phyloP scores from a whole-genome alignment of 1,140 invertebrate genomes.

The Drosophila lacteicornis region DNA sequence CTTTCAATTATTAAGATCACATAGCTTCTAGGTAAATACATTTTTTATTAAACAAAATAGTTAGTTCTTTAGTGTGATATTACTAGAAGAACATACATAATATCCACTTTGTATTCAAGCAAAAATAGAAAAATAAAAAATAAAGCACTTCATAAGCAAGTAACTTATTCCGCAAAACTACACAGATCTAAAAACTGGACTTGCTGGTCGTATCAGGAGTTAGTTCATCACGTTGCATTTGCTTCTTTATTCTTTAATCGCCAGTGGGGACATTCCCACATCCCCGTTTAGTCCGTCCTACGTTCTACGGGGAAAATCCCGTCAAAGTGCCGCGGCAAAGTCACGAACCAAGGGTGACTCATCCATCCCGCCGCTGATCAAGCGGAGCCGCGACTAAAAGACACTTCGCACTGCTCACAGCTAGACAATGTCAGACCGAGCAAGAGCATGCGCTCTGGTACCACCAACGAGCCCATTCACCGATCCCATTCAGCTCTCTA shows the following conservation, averaged over 20 bases:
- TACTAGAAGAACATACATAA: no score
- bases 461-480: neutral
- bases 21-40: no score
- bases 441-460: constrained; percentile 4
- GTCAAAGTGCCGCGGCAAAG: constrained; percentile 38
- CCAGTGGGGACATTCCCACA: constrained; percentile 36
- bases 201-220: neutral
- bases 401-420: constrained; percentile 6
- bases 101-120: no score
- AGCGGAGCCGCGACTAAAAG: constrained; percentile 32
- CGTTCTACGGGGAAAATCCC: constrained; percentile 38
- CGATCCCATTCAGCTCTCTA: constrained; percentile 34
- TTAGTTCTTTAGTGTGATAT: no score
- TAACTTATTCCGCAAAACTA: no score
- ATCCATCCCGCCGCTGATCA: constrained; percentile 23
- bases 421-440: constrained; percentile 7
- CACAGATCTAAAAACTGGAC: neutral
- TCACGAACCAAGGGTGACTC: constrained; percentile 46
- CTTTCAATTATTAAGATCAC: no score
- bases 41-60: no score
- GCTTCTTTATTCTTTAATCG: neutral
- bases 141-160: no score
- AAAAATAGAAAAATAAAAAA: no score
- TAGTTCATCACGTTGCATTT: neutral
- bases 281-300: constrained; percentile 8